Evolutionary conservation across 2,113 vertebrate genomes (phyloP).

Genomic region (Hippocampus comes): DNA sequence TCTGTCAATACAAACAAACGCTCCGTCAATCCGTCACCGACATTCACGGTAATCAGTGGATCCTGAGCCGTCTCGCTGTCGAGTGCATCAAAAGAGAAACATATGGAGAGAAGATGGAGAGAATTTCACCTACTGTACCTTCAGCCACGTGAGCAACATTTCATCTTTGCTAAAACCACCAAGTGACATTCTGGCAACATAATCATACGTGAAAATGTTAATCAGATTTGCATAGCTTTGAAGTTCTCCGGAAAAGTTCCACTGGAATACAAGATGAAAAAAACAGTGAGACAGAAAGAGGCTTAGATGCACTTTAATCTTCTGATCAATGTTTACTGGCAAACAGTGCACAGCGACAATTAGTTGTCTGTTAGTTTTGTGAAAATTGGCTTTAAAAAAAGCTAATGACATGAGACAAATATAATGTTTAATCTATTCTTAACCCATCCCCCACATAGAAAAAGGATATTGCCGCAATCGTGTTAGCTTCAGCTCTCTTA

Average conservation of each 20-base stretch:
- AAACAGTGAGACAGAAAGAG: background rate
- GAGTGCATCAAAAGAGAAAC: no score
- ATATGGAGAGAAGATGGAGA: no score
- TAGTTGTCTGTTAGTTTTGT: background rate
- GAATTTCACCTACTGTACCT: background rate
- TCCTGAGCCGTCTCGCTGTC: no score
- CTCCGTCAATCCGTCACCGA: no score
- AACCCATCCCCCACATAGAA: slow-evolving; percentile 8
- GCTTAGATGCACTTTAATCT: slow-evolving; percentile 1
- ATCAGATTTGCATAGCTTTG: background rate
- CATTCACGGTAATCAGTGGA: no score
- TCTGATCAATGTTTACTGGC: slow-evolving; percentile 19
- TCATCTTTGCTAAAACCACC: background rate
- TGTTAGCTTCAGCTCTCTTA: slow-evolving; percentile 7
- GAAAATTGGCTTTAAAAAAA: slow-evolving; percentile 3
- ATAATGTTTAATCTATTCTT: slow-evolving; percentile 14
- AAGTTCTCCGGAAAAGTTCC: background rate
- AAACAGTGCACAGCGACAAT: background rate
- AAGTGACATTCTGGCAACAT: background rate
- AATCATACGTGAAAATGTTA: slow-evolving; percentile 1
- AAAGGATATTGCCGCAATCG: slow-evolving; percentile 7
- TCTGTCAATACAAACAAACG: no score
- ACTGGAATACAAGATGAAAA: background rate
- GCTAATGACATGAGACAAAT: background rate
- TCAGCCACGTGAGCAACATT: background rate